Evolutionary conservation across 2,888 invertebrate genomes (phyloP).

Genomic region (Diarsia rubi): DNA sequence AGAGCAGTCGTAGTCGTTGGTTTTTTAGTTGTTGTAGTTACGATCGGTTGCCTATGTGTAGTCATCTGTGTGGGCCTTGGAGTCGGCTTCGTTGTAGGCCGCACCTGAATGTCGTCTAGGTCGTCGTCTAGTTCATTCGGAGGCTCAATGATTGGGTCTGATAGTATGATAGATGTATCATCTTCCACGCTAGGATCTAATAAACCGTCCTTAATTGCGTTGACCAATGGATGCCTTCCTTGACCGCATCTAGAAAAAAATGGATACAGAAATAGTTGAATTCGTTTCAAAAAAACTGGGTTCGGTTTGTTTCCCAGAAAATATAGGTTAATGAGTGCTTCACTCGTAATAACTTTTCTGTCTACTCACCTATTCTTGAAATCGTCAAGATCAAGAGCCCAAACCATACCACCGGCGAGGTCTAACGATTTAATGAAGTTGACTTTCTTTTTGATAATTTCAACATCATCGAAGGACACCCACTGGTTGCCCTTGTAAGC

Average conservation of each 20-base stretch:
- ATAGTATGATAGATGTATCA: constrained; percentile 64
- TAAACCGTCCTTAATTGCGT: constrained; percentile 94
- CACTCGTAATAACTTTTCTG: neutral
- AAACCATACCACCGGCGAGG: constrained; percentile 97
- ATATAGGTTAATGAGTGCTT: neutral
- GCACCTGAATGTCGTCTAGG: constrained; percentile 84
- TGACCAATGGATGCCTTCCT: constrained; percentile 95
- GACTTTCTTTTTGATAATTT: constrained; percentile 95
- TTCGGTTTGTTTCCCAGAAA: neutral
- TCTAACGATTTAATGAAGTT: constrained; percentile 94
- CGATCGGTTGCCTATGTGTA: constrained; percentile 66
- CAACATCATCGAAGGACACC: constrained; percentile 97
- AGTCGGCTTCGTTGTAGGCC: constrained; percentile 71
- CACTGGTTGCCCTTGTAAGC: constrained; percentile 97
- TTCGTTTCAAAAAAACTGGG: neutral
- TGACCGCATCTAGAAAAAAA: constrained; percentile 92
- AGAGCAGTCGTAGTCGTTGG: constrained; percentile 67
- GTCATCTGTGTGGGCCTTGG: constrained; percentile 62
- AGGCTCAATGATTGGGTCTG: constrained; percentile 74
- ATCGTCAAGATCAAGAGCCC: constrained; percentile 97
- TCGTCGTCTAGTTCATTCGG: constrained; percentile 82
- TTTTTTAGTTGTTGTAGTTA: constrained; percentile 68
- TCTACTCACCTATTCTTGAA: constrained; percentile 92
- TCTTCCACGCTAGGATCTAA: constrained; percentile 84
- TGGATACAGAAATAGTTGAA: neutral